Evolutionary conservation across 2,797 vertebrate species (phyloP), one percentile per base, ranked within the genome.

Genomic region (Malacoraja senta): DNA sequence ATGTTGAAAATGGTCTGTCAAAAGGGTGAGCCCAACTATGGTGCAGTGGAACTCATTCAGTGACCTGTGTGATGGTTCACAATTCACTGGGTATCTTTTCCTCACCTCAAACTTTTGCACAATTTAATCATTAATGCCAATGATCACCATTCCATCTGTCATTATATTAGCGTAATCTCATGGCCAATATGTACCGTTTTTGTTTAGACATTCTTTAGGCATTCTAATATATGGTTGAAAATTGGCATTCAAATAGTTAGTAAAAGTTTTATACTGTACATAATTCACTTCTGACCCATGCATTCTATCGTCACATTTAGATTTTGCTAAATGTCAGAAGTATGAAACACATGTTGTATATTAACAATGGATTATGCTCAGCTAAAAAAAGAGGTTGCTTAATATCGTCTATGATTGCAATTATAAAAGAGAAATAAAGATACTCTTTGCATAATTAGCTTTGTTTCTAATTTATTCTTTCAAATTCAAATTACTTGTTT

Each of bases 371-470:
- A 88, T n/a, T 35, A 9, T 71, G 32, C 26, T 88, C n/a, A 19
- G 17, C 68, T 68, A 21, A 29, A 13, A 74, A 76, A 8, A 92
- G n/a, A 92, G 13, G 38, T 92, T 92, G 84, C 61, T 35, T 76
- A 53, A 76, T 76, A 29, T 24, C 74, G 24, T 76, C 13, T 76
- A n/a, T 74, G 32, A 38, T 29, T 21, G 72, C 38, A 74, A 53
- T 76, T 92, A 76, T 76, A 76, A 88, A 88, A 74, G 71, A 92
- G 38, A 44, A 74, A 53, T 72, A 58, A 38, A 92, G 90, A 76
- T 92, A 26, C 84, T 68, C 68, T 88, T 65, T 88, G 44, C 90
- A 76, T 76, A 92, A 92, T 92, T 44, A 76, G 71, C 71, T 74
- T 76, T 74, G 35, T 53, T 92, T 7, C 38, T 29, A 74, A 92